Evolutionary conservation across 2,113 vertebrate species (phyloP), one percentile per base, ranked within the genome.

Genomic region (Rhinopomastus cyanomelas): DNA sequence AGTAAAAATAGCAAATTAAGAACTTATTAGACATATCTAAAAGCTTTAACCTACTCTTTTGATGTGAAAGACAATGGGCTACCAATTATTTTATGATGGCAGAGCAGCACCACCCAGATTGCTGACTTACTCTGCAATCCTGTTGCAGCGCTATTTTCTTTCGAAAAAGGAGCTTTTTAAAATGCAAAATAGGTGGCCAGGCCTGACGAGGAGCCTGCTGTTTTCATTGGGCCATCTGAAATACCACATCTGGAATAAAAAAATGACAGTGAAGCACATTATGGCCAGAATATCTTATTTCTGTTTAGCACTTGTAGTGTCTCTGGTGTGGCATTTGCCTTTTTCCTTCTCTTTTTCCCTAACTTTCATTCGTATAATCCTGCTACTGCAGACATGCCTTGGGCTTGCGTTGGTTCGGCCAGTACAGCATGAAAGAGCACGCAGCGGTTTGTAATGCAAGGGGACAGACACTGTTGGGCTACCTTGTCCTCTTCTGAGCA

Each of bases 261-360:
- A 29, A 59, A 0, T 0, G 5, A 4, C 0, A 1, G 60, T 4
- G 16, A 8, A 32, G 25, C 2, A 1, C 0, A 10, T 3, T 53
- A 26, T 76, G 27, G 6, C 56, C 32, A 16, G 13, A 61, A 26
- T 11, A 34, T n/a, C 49, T 44, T 9, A 3, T 26, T 27, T 22
- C 85, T 85, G 34, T 9, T 7, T 2, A 1, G 34, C 56, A 3
- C 46, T 55, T 16, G 27, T 23, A 3, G 49, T 7, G 37, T 15
- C 56, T 66, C 18, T 67, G 90, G 83, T 21, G 23, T 23, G 62
- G 19, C 9, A 4, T 80, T 57, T 69, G 44, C 57, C 46, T 56
- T 57, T 59, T 91, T 11, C 62, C 62, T n/a, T 18, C 52, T 64
- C 15, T 72, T 44, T 93, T 88, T 42, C 32, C 72, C 65, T 46